Base-by-base conservation (phyloP, 2,888 invertebrate species). In the Callyntrura guangdongensis region DNA sequence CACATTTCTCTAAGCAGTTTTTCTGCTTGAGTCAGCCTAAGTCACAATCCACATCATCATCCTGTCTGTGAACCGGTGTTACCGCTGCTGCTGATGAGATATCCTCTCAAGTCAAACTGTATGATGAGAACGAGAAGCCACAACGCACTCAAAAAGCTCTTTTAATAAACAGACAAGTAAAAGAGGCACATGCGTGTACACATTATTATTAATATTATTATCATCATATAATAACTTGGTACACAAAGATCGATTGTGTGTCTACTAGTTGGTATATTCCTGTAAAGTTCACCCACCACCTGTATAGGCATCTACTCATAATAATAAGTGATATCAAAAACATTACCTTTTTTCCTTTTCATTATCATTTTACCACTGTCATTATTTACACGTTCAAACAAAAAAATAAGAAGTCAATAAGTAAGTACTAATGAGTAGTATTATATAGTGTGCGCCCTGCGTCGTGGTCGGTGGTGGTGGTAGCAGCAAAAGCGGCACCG, bases 351-450 rank as follows among this genome's bases (percentile, higher is more conserved):
- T 72, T 69, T 36, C 64, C 77, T 87, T 81, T 81, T 81, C 14
- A 69, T 88, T 82, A 88, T 77, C 82, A 72, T 77, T 61, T 82
- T 82, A 72, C 69, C 88, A 88, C 88, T 59, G 59, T 88, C 88
- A 88, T 88, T 88, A 88, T 88, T 88, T 88, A 88, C 88, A 88
- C 88, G 56, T 56, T 69, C 25, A 45, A 22, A 17, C 14, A 61
- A 72, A 49, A 11, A 49, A 79, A 59, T 64, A 64, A 64, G 27
- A 47, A 72, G 72, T 72, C 72, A 72, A n/a, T n/a, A n/a, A 72
- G 72, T 72, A 47, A 72, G 72, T 72, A 69, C 27, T 69, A 64
- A 64, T 64, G 20, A 22, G 64, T 17, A 64, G 36, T 36, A 4
- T 22, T 64, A 64, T 17, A 64, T 22, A 64, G 36, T 36, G 36